Evolutionary conservation across 2,113 vertebrate species (phyloP).

Genomic region (Condylura cristata): DNA sequence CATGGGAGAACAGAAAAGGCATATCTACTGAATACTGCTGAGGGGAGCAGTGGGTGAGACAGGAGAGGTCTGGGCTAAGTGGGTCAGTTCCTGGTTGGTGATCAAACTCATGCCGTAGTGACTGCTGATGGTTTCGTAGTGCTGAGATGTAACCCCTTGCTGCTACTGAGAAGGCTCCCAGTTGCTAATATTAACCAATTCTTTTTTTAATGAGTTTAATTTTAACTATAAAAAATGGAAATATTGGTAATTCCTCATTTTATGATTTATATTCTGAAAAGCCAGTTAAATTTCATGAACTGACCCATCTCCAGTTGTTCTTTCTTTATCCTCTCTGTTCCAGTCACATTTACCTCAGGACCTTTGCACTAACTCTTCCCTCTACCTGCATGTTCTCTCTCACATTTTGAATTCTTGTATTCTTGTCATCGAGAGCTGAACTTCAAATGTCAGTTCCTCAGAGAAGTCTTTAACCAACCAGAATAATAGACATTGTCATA

Average conservation of each 20-base stretch:
- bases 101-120: no score
- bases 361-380: not conserved
- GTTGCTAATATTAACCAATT: constrained; percentile 8
- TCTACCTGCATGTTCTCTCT: not conserved
- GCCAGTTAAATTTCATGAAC: not conserved
- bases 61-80: no score
- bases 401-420: not conserved
- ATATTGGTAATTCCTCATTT: not conserved
- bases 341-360: not conserved
- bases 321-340: not conserved
- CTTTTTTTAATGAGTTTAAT: constrained; percentile 40
- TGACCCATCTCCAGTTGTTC: not conserved
- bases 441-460: constrained; percentile 8
- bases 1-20: no score
- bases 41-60: no score
- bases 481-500: not conserved
- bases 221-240: constrained; percentile 27
- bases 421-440: not conserved
- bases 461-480: not conserved
- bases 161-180: no score
- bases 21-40: no score
- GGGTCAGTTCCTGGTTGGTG: no score
- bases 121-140: no score
- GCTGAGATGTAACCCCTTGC: no score
- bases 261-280: not conserved